These are phyloP conservation scores for Myripristis jacobus DNA, from an alignment of 2,797 vertebrate genomes.

Conservation along the genomic window DNA sequence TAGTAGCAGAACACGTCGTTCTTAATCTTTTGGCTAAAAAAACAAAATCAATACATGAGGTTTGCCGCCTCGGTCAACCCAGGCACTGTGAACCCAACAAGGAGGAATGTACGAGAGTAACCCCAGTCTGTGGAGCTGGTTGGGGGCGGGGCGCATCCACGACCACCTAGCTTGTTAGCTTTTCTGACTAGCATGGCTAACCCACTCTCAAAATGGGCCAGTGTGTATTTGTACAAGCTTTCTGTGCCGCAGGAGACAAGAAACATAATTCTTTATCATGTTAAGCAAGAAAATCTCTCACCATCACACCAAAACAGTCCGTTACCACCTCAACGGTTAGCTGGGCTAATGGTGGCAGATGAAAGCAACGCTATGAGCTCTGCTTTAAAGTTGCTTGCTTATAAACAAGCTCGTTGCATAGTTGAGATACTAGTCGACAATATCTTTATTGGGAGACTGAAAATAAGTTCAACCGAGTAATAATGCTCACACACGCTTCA, in stretches of 20 bases:
- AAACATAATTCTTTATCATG: neutral
- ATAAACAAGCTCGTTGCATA: neutral
- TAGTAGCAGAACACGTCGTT: fast-evolving
- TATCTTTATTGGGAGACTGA: neutral
- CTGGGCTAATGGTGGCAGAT: neutral
- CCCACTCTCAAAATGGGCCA: neutral
- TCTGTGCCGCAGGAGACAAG: neutral
- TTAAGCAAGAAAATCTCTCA: neutral
- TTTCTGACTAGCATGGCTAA: constrained; percentile 28
- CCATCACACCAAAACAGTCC: no score
- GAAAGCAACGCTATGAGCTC: neutral
- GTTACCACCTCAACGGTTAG: neutral
- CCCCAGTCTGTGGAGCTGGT: constrained; percentile 58
- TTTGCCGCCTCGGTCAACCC: constrained; percentile 31
- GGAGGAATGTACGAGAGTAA: constrained; percentile 82
- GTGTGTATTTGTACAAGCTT: neutral
- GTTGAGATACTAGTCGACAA: neutral
- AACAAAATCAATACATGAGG: neutral
- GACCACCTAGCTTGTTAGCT: constrained; percentile 44
- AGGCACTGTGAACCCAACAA: constrained; percentile 53
- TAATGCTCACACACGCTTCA: neutral
- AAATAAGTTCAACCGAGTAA: fast-evolving
- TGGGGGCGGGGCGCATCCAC: constrained; percentile 75
- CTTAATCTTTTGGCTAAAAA: neutral
- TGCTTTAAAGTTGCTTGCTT: neutral